Evolutionary conservation across 2,113 vertebrate species (phyloP).

Genomic region (Microcebus ravelobensis): DNA sequence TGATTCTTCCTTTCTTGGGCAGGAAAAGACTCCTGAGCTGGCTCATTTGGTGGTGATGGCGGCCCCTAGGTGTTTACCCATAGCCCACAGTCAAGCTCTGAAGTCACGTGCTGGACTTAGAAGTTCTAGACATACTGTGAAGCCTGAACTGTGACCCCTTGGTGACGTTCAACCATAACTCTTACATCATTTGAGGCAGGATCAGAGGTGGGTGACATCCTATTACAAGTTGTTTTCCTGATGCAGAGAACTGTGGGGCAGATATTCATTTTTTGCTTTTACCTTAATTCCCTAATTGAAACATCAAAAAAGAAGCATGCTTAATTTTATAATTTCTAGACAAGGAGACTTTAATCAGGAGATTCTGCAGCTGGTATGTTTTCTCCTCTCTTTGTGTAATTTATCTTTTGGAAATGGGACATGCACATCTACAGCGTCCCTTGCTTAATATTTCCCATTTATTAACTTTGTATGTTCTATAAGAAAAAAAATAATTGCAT

Average conservation of each 20-base stretch:
- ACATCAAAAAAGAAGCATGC: neutral
- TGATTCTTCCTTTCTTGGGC: slow-evolving; percentile 15
- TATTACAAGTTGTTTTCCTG: slow-evolving; percentile 20
- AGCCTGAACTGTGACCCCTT: neutral
- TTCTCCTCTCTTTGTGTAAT: neutral
- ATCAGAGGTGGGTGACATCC: neutral
- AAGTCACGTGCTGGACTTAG: neutral
- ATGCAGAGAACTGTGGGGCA: neutral
- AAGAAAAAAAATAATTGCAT: neutral
- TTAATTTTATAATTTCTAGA: slow-evolving; percentile 18
- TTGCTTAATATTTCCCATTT: neutral
- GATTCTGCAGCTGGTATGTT: neutral
- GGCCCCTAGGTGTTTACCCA: neutral
- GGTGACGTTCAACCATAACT: neutral
- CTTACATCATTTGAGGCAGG: neutral
- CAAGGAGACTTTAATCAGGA: neutral
- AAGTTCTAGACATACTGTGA: neutral
- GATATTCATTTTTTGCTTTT: neutral
- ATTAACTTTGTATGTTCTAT: neutral
- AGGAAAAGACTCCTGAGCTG: neutral
- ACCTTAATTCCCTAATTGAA: neutral
- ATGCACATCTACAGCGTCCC: neutral
- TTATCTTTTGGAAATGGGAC: neutral
- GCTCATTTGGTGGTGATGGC: neutral
- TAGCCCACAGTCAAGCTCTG: neutral